phyloP scores from a whole-genome alignment of 1,140 invertebrate species.

The Oreohelix idahoensis region DNA sequence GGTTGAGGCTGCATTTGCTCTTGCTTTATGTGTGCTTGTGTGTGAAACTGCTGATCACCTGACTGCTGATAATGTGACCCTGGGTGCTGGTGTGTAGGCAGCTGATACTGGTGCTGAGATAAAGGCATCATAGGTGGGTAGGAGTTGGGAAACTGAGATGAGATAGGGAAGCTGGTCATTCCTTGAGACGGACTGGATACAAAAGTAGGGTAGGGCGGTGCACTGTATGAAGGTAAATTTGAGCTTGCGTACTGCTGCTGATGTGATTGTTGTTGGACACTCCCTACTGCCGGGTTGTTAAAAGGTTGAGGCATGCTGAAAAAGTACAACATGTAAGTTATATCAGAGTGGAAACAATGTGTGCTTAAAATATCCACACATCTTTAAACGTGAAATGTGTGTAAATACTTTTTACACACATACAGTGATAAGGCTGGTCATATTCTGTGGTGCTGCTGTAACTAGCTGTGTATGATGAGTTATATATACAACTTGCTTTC shows the following conservation, averaged over 20 bases:
- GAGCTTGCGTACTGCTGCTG: conserved; percentile 11
- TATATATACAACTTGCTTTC: no score
- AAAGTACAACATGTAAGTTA: neutral
- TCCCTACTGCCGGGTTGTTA: neutral
- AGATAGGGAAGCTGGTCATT: neutral
- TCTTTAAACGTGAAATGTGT: no score
- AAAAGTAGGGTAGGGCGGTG: conserved; percentile 6
- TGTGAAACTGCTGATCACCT: neutral
- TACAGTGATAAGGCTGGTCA: no score
- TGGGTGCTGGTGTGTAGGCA: neutral
- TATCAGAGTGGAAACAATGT: no score
- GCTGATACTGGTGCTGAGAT: neutral
- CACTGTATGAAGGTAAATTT: neutral
- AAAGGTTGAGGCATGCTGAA: neutral
- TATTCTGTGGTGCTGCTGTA: no score
- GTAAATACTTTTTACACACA: no score
- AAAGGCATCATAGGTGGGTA: conserved; percentile 19
- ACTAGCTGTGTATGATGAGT: no score
- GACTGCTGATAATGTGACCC: neutral
- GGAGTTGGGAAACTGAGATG: neutral
- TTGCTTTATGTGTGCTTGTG: conserved; percentile 8
- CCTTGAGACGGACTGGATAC: neutral
- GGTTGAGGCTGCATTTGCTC: conserved; percentile 32
- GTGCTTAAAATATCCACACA: no score
- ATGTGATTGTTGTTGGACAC: conserved; percentile 1